Evolutionary conservation across 2,797 vertebrate genomes (phyloP), one percentile per base, ranked within the genome.

Genomic region (Lutra lutra): DNA sequence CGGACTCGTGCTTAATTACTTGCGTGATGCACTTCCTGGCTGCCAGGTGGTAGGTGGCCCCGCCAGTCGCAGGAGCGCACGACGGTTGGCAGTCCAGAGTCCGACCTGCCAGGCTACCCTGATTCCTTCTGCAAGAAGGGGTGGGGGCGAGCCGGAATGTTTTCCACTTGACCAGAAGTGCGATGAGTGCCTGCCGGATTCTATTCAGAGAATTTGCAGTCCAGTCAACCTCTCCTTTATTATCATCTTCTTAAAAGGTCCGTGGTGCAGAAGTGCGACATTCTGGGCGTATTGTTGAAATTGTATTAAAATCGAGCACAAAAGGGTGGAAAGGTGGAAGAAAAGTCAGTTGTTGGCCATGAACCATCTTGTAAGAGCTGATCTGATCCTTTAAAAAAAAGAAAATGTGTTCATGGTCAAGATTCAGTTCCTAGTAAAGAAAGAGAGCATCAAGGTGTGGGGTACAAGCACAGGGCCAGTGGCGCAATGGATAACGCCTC

Each of bases 1-100:
- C 15, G 1, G 27, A 23, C 38, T 5, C 0, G 0, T 27, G 13
- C 14, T 73, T 4, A 23, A 43, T 43, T 27, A 17, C 13, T 27
- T 9, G 40, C 1, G 40, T 43, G 14, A 43, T 8, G 40, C 40
- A 2, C 72, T 73, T 17, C 25, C 40, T 17, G 7, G 25, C 7
- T 29, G 72, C 40, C 40, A 35, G 54, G 64, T 7, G 29, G 62
- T n/a, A 32, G 62, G 62, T 29, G 62, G 6, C 62, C 62, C 3
- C 58, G 20, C 15, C 32, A 5, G 60, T 8, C 7, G 1, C 17
- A 2, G 38, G 72, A 29, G 40, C 35, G 29, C 29, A 32, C 3
- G 3, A 18, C 3, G n/a, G 35, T 51, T 48, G 23, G 3, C 17
- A 14, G 17, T 60, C 25, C 62, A 11, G 27, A 7, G 64, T 5